Conservation (phyloP, 2,113 vertebrate species). For the Colaptes auratus region DNA sequence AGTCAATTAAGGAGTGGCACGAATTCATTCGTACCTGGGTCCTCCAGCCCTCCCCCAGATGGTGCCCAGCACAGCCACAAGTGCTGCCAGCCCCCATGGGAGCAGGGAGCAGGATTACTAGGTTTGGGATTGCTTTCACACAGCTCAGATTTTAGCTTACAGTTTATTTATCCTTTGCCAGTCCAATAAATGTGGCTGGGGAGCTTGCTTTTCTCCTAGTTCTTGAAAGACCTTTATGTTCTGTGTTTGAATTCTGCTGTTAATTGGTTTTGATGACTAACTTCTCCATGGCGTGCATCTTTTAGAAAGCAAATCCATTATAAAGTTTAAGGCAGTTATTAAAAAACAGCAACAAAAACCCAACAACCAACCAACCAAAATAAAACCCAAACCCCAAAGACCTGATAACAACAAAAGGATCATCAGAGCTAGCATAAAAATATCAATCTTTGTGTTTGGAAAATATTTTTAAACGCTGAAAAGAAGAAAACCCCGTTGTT, state of each 20-base stretch:
- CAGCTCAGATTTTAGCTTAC: background rate
- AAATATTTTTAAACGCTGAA: constrained; percentile 73
- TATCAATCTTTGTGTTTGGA: constrained; percentile 73
- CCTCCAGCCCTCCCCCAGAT: background rate
- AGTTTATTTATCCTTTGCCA: constrained; percentile 37
- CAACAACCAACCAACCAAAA: background rate
- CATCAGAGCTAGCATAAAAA: constrained; percentile 69
- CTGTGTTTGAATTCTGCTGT: constrained; percentile 35
- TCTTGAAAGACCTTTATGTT: constrained; percentile 56
- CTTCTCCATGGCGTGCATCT: constrained; percentile 38
- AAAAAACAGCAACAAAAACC: background rate
- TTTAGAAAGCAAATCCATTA: constrained; percentile 1
- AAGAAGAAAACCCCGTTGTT: constrained; percentile 73
- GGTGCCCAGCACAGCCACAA: background rate
- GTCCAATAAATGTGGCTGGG: constrained; percentile 12
- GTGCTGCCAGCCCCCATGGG: background rate
- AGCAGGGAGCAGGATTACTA: background rate
- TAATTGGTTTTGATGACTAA: constrained; percentile 54
- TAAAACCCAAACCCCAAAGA: background rate
- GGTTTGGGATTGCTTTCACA: background rate
- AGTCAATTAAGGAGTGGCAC: background rate
- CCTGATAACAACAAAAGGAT: constrained; percentile 34
- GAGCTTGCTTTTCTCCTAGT: constrained; percentile 44
- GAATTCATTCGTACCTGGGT: background rate
- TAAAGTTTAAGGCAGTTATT: constrained; percentile 37